Conservation (phyloP, 2,888 invertebrate species). For the Frankliniella fusca region DNA sequence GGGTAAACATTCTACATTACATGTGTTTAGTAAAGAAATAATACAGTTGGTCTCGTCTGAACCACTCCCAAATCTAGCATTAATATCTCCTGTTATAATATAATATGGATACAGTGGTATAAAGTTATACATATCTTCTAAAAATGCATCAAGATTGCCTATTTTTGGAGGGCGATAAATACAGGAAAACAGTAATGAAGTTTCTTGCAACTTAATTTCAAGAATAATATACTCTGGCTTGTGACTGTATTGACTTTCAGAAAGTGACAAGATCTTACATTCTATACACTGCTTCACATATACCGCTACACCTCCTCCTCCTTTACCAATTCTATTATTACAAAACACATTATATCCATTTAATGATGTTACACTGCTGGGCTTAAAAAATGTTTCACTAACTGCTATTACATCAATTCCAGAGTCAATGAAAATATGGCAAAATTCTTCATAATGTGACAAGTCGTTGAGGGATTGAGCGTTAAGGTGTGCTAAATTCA, state of each 20-base stretch:
- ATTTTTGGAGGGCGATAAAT: not conserved
- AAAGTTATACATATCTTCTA: not conserved
- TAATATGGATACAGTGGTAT: not conserved
- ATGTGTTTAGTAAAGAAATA: not conserved
- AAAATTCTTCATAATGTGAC: conserved; percentile 8
- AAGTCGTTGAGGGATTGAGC: not conserved
- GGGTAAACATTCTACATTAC: not conserved
- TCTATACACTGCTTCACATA: not conserved
- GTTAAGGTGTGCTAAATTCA: not conserved
- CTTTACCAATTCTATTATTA: conserved; percentile 9
- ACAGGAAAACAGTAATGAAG: not conserved
- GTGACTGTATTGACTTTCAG: not conserved
- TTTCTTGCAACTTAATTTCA: not conserved
- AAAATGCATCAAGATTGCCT: not conserved
- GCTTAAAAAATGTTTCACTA: not conserved
- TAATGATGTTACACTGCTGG: not conserved
- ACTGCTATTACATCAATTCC: not conserved
- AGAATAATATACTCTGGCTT: not conserved
- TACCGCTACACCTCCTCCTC: conserved; percentile 15
- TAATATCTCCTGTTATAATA: not conserved
- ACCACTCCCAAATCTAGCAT: no score
- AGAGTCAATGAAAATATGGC: not conserved
- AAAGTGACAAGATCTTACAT: not conserved
- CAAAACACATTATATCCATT: conserved; percentile 2
- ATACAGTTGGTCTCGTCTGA: not conserved